Evolutionary conservation across 2,113 vertebrate genomes (phyloP).

Genomic region (human (Homo sapiens)): GRCh38 chr15:22266501-22267000

Average conservation of each 20-base stretch:
- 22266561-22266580: background rate
- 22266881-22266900: background rate
- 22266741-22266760: too few species aligned
- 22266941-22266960: too few species aligned
- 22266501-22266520: background rate
- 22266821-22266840: background rate
- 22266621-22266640: accelerated
- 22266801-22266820: background rate
- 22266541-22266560: accelerated
- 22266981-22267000: too few species aligned
- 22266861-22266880: background rate
- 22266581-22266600: background rate
- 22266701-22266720: accelerated
- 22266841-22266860: background rate
- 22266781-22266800: too few species aligned
- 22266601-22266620: background rate
- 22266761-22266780: background rate
- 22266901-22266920: background rate
- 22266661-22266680: accelerated
- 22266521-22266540: background rate
- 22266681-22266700: background rate
- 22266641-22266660: background rate
- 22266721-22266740: accelerated
- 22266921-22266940: too few species aligned
- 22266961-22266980: too few species aligned